These are phyloP conservation scores for Todus mexicanus DNA, from an alignment of 2,797 vertebrate species.

Conservation along the genomic window DNA sequence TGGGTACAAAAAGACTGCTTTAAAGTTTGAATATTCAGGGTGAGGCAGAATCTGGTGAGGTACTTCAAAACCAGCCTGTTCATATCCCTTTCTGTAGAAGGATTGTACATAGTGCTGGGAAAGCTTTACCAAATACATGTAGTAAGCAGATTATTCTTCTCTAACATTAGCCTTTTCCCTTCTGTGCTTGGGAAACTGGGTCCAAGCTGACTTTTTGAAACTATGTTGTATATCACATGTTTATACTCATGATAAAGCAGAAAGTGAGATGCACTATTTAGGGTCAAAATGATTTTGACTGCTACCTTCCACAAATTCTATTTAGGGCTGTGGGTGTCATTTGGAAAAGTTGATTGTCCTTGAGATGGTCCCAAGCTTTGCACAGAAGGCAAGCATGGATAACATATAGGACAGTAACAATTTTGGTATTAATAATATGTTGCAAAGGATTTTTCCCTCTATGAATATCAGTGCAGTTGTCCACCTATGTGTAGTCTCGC, in stretches of 20 bases:
- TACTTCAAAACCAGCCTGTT: neutral
- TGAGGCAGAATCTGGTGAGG: neutral
- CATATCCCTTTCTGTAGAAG: neutral
- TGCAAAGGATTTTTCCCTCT: neutral
- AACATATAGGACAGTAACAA: neutral
- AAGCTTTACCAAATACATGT: neutral
- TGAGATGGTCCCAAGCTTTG: neutral
- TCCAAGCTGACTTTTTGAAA: neutral
- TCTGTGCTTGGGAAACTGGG: neutral
- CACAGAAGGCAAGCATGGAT: neutral
- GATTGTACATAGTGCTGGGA: neutral
- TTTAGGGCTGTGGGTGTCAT: neutral
- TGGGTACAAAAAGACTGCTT: neutral
- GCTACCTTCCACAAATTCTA: neutral
- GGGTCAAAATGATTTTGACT: neutral
- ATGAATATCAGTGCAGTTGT: neutral
- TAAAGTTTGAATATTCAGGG: neutral
- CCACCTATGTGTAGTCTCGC: neutral
- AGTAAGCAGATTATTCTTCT: neutral
- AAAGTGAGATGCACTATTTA: neutral
- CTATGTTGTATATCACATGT: neutral
- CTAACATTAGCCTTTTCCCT: neutral
- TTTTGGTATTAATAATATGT: neutral
- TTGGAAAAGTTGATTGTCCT: neutral
- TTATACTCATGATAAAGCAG: neutral